Conservation (phyloP, 2,113 vertebrate species). For the Myocastor coypus region DNA sequence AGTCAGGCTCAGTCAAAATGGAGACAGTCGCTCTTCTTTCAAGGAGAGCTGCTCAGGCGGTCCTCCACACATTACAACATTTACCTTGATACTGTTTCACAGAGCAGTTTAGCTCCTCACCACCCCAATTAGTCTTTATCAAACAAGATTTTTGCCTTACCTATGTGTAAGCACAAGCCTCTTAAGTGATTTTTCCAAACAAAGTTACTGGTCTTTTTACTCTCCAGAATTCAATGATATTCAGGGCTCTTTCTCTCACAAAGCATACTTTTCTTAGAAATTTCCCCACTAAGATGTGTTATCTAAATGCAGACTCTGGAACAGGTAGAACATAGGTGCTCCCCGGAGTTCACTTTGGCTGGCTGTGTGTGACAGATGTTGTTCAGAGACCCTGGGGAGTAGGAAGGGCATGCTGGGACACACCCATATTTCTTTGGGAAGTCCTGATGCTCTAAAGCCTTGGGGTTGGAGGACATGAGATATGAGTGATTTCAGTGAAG, state of each 20-base stretch:
- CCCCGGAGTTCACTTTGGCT: rapidly evolving
- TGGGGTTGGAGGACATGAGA: not conserved
- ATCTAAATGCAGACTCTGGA: not conserved
- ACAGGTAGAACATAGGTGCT: rapidly evolving
- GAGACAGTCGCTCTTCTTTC: no score
- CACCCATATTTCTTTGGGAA: rapidly evolving
- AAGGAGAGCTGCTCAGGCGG: no score
- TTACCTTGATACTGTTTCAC: not conserved
- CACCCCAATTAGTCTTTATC: not conserved
- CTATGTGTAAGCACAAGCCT: not conserved
- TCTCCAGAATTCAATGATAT: not conserved
- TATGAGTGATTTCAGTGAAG: conserved; percentile 78
- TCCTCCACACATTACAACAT: not conserved
- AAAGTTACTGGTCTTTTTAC: not conserved
- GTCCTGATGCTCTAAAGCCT: not conserved
- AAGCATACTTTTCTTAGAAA: not conserved
- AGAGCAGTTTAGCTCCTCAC: not conserved
- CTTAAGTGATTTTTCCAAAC: not conserved
- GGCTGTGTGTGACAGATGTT: rapidly evolving
- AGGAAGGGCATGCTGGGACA: not conserved
- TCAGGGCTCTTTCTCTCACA: not conserved
- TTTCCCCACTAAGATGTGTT: not conserved
- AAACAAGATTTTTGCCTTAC: not conserved
- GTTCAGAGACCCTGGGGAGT: not conserved
- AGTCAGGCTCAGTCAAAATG: no score